Percentiles rank a stretch among this genome's conserved stretches.
phyloP scores from a whole-genome alignment of 2,797 vertebrate species.

The Meriones psammophilus region DNA sequence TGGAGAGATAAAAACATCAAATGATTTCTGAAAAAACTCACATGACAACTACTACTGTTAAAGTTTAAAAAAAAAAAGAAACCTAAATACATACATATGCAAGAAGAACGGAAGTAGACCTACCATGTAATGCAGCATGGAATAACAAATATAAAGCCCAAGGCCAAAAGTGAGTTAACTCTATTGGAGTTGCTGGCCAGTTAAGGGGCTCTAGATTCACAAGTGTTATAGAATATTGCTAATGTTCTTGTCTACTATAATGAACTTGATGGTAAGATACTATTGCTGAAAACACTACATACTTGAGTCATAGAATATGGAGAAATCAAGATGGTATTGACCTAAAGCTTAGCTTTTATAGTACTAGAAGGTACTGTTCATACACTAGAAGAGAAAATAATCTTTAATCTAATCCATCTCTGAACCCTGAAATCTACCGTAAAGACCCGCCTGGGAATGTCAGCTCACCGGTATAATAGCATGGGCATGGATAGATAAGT shows the following conservation, averaged over 20 bases:
- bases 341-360: neutral
- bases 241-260: neutral
- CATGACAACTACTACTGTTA: neutral
- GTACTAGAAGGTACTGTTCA: neutral
- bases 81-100: neutral
- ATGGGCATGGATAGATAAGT: neutral
- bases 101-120: neutral
- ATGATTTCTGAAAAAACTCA: neutral
- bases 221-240: neutral
- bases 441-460: neutral
- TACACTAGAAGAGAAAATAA: neutral
- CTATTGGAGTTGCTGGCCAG: neutral
- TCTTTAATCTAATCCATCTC: neutral
- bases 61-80: too few species aligned
- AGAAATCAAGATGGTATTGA: neutral
- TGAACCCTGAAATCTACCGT: neutral
- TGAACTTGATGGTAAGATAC: too few species aligned
- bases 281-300: neutral
- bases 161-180: too few species aligned
- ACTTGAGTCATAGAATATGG: neutral
- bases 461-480: neutral
- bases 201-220: too few species aligned
- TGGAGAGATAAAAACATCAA: neutral
- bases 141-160: neutral
- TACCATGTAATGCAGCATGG: too few species aligned